Base-by-base conservation (phyloP, 2,797 vertebrate genomes). In the Botia kubotai region DNA sequence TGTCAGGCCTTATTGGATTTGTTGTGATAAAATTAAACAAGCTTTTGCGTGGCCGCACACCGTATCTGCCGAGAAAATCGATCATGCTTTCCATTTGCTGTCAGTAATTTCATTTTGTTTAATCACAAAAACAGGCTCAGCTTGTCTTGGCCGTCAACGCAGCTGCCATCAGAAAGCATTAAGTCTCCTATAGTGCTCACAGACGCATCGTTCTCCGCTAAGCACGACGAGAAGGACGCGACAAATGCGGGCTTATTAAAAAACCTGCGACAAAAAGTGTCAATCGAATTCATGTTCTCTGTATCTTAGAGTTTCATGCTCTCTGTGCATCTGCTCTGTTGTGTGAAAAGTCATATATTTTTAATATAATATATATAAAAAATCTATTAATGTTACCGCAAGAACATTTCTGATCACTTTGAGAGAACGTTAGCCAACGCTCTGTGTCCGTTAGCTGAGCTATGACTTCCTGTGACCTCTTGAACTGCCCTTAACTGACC, bases 91-190 rank as follows among this genome's bases (percentile, higher is more conserved):
- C 87, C 80, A 87, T 87, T 91, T 86, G 73, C 84, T 83, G 87
- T 85, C 86, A 86, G 88, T 91, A 90, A 91, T 91, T 89, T 88
- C 85, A 91, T 92, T 92, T 92, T 81, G 89, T 88, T 87, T 92
- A 91, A 92, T 92, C 86, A 87, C 84, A 92, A 90, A 90, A 83
- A 85, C 82, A 86, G 80, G 82, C 85, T 82, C 86, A 86, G 85
- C 85, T 85, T 85, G 83, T 84, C 82, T 81, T 23, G 82, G 82
- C 85, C 83, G 72, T 84, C 43, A 80, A 87, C 86, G 76, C 88
- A 84, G 86, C 89, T 88, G 86, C 84, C 85, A 82, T 81, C 84
- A 82, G 81, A 87, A 83, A 83, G 86, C 80, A 88, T 91, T 89
- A 85, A 77, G 72, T 80, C 82, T 72, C 60, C 85, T 83, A 85